Evolutionary conservation across 2,797 vertebrate genomes (phyloP).

Genomic region (Eulemur mongoz): DNA sequence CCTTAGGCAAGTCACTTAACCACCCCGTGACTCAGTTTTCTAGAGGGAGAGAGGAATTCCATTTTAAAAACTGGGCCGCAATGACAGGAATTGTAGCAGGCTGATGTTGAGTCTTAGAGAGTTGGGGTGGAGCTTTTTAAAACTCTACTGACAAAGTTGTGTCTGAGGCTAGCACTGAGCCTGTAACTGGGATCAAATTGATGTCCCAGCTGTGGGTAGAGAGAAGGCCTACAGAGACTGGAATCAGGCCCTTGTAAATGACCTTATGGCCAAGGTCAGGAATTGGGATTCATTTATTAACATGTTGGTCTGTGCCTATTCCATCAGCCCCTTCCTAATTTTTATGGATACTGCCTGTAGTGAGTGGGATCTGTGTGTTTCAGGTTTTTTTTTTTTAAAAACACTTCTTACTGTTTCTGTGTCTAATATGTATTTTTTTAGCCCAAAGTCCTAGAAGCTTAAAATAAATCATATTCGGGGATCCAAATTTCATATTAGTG

Average conservation of each 20-base stretch:
- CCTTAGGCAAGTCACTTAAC: background rate
- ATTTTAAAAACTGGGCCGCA: background rate
- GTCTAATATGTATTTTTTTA: background rate
- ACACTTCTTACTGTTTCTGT: background rate
- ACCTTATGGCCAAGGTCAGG: background rate
- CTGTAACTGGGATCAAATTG: background rate
- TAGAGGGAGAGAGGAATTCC: background rate
- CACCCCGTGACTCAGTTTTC: background rate
- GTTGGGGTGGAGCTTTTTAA: background rate
- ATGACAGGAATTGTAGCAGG: background rate
- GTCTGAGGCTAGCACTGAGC: background rate
- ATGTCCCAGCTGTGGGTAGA: background rate
- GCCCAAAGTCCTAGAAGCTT: background rate
- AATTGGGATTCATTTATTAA: background rate
- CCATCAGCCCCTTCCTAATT: background rate
- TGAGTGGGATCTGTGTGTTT: background rate
- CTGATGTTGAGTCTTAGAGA: background rate
- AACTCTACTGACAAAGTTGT: background rate
- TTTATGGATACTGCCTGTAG: background rate
- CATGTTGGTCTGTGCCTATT: background rate
- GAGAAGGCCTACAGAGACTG: background rate
- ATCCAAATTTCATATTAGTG: constrained; percentile 30
- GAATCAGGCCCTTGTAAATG: background rate
- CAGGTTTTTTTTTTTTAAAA: background rate
- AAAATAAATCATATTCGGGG: constrained; percentile 2